Evolutionary conservation across 2,113 vertebrate genomes (phyloP).

Genomic region (Zingel zingel): DNA sequence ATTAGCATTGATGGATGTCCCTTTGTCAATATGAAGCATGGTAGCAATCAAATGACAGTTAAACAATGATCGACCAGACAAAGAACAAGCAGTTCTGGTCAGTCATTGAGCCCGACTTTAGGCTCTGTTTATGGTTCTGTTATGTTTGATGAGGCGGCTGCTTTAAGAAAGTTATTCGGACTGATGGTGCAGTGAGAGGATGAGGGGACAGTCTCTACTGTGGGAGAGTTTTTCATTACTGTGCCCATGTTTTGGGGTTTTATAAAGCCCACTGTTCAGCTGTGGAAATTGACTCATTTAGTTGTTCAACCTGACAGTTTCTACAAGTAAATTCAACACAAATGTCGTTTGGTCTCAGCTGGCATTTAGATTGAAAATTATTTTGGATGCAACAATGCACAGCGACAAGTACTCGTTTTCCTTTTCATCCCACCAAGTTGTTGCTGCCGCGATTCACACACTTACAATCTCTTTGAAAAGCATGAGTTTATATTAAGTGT

Average conservation of each 20-base stretch:
- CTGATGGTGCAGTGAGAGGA: constrained; percentile 27
- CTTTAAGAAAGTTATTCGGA: constrained; percentile 29
- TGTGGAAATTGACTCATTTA: constrained; percentile 35
- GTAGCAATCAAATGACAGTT: constrained; percentile 49
- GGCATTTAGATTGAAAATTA: constrained; percentile 3
- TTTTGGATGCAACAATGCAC: constrained; percentile 3
- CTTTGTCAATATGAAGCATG: constrained; percentile 56
- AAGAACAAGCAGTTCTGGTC: constrained; percentile 27
- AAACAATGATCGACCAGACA: constrained; percentile 43
- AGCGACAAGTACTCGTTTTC: neutral
- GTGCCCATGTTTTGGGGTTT: constrained; percentile 23
- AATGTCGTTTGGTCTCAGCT: neutral
- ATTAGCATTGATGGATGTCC: constrained; percentile 62
- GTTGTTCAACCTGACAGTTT: constrained; percentile 1
- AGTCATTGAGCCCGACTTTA: neutral
- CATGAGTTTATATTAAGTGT: neutral
- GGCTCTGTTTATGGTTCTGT: neutral
- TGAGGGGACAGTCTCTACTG: constrained; percentile 40
- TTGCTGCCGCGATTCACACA: neutral
- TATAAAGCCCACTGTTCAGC: constrained; percentile 28
- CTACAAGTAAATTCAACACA: constrained; percentile 11
- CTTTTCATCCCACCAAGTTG: neutral
- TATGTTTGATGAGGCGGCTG: constrained; percentile 21
- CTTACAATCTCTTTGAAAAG: neutral
- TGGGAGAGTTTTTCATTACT: constrained; percentile 39